A percentile compares a stretch with the other conserved stretches of the same genome.
Evolutionary conservation across 2,113 vertebrate species (phyloP).

Genomic region (Nerophis lumbriciformis): DNA sequence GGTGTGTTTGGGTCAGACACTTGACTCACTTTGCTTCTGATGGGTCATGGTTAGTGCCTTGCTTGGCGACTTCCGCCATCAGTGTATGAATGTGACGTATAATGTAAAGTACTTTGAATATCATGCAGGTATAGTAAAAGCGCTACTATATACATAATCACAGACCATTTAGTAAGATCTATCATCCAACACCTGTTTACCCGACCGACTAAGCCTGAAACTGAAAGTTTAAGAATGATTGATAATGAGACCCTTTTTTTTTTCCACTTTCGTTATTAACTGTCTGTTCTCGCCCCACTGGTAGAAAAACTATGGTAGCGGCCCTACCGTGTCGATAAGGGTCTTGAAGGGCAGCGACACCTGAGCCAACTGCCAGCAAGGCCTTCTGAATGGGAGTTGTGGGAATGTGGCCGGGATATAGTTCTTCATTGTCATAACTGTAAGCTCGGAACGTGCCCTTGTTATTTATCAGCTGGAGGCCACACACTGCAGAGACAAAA

Average conservation of each 20-base stretch:
- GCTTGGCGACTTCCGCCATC: too few relatives aligned
- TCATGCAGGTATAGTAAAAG: too few relatives aligned
- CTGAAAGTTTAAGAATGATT: neutral
- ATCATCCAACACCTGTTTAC: too few relatives aligned
- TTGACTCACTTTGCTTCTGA: too few relatives aligned
- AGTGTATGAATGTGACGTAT: too few relatives aligned
- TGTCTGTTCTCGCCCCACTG: too few relatives aligned
- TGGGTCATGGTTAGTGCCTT: too few relatives aligned
- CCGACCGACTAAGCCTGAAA: neutral
- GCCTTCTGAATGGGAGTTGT: constrained; percentile 82
- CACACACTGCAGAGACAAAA: constrained; percentile 23
- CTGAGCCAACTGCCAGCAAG: constrained; percentile 84
- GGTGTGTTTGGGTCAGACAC: too few relatives aligned
- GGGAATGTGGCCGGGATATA: constrained; percentile 85
- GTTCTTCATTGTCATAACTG: constrained; percentile 27
- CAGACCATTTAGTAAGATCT: too few relatives aligned
- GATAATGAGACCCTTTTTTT: neutral
- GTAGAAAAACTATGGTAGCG: neutral
- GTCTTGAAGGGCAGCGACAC: constrained; percentile 77
- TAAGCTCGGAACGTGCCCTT: constrained; percentile 20
- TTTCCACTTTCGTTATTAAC: neutral
- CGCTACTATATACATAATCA: too few relatives aligned
- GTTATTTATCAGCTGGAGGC: constrained; percentile 6
- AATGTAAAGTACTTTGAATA: too few relatives aligned
- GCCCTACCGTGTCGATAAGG: constrained; percentile 92